These are phyloP conservation scores for Tribolium madens DNA, from an alignment of 1,140 invertebrate genomes.

Conservation along the genomic window DNA sequence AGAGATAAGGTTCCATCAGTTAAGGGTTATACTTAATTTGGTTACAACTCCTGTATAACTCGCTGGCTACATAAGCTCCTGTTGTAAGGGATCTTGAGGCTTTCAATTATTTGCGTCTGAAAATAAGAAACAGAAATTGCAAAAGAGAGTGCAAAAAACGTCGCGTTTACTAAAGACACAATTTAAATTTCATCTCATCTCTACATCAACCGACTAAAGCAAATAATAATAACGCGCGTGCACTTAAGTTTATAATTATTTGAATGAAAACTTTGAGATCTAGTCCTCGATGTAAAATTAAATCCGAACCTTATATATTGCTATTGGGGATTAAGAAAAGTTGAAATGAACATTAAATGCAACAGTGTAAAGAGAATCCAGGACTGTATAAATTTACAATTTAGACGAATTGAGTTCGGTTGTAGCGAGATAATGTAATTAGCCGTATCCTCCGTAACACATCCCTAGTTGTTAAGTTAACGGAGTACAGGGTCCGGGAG, in stretches of 20 bases:
- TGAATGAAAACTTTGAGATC: not conserved
- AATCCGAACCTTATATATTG: constrained; percentile 9
- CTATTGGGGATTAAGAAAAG: constrained; percentile 44
- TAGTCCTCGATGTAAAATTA: constrained; percentile 9
- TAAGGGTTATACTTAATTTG: constrained; percentile 35
- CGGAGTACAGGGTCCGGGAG: constrained; percentile 35
- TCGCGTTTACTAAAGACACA: constrained; percentile 17
- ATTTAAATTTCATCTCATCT: constrained; percentile 11
- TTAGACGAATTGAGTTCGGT: constrained; percentile 46
- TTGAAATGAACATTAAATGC: constrained; percentile 54
- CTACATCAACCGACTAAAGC: not conserved
- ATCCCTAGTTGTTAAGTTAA: constrained; percentile 53
- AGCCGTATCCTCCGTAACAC: constrained; percentile 47
- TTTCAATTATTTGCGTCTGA: constrained; percentile 36
- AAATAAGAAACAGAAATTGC: constrained; percentile 28
- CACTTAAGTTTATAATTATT: constrained; percentile 11
- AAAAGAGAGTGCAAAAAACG: constrained; percentile 8
- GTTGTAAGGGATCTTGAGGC: constrained; percentile 20
- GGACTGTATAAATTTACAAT: constrained; percentile 51
- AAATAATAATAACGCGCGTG: constrained; percentile 12
- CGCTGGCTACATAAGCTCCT: constrained; percentile 6
- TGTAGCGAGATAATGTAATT: constrained; percentile 49
- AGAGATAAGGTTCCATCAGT: constrained; percentile 13
- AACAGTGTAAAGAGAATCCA: constrained; percentile 47
- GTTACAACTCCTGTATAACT: constrained; percentile 25